phyloP scores from a whole-genome alignment of 2,797 vertebrate genomes.

The Mormyrops attenuatus region DNA sequence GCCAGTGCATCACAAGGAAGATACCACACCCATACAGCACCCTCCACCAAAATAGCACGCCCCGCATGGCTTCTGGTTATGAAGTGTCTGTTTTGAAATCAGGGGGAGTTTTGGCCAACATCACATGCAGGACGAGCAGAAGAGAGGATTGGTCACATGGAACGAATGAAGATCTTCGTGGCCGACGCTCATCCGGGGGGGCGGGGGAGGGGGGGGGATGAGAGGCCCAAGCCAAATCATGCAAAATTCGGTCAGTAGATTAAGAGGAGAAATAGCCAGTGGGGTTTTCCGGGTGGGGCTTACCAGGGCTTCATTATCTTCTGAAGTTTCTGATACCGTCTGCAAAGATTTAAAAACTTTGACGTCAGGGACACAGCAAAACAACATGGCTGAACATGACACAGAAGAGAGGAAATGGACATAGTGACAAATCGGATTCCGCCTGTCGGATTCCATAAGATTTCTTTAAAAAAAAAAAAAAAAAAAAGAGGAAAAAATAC shows the following conservation, averaged over 20 bases:
- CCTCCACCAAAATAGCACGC: background rate
- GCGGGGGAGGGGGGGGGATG: background rate
- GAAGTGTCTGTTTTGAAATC: background rate
- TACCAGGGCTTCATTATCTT: slow-evolving; percentile 99
- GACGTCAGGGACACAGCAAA: slow-evolving; percentile 50
- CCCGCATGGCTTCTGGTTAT: background rate
- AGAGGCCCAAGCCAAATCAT: slow-evolving; percentile 62
- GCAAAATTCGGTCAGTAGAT: slow-evolving; percentile 63
- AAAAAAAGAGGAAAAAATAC: background rate
- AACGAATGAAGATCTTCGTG: slow-evolving; percentile 35
- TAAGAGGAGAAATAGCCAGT: slow-evolving; percentile 61
- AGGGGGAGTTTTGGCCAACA: slow-evolving; percentile 42
- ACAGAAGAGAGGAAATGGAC: slow-evolving; percentile 20
- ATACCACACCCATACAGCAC: background rate
- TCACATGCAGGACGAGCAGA: slow-evolving; percentile 57
- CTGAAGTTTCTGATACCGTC: slow-evolving; percentile 99
- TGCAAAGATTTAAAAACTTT: slow-evolving; percentile 89
- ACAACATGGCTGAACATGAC: slow-evolving; percentile 30
- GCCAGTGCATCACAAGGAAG: background rate
- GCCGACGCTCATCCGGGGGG: slow-evolving; percentile 23
- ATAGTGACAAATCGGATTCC: background rate
- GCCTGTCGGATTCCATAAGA: background rate
- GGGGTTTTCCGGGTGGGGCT: slow-evolving; percentile 60
- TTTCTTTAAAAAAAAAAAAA: background rate
- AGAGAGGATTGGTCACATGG: slow-evolving; percentile 36